Evolutionary conservation across 2,888 invertebrate genomes (phyloP).

Genomic region (Apodemia zela): DNA sequence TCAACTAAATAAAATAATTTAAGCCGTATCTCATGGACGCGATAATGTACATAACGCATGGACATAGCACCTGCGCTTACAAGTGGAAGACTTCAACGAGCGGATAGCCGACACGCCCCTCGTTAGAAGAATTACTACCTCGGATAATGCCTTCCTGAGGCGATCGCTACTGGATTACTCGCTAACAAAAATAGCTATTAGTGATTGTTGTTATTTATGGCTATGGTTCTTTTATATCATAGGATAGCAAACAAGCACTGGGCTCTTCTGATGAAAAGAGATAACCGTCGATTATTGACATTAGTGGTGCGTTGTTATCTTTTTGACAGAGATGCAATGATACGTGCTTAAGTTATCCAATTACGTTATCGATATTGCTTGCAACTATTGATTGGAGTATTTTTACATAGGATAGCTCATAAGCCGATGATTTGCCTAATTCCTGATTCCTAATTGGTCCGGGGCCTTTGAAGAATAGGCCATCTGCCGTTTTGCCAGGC

Average conservation of each 20-base stretch:
- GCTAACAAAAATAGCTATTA: constrained; percentile 2
- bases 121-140: constrained; percentile 23
- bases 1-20: too few species aligned
- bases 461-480: too few species aligned
- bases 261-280: constrained; percentile 25
- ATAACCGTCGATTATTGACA: constrained; percentile 35
- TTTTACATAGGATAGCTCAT: too few species aligned
- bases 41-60: background rate
- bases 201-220: background rate
- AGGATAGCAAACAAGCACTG: background rate
- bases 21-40: background rate
- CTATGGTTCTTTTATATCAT: background rate
- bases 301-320: too few species aligned
- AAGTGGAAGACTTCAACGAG: constrained; percentile 9
- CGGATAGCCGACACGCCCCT: constrained; percentile 26
- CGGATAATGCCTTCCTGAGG: constrained; percentile 16
- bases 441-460: too few species aligned
- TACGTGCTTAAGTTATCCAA: too few species aligned
- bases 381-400: too few species aligned
- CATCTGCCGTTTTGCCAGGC: too few species aligned
- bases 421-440: too few species aligned
- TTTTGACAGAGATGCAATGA: too few species aligned
- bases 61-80: background rate
- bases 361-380: too few species aligned
- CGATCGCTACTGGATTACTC: constrained; percentile 5